These are phyloP conservation scores for Himalopsyche phryganea DNA, from an alignment of 1,140 invertebrate species.

Conservation along the genomic window DNA sequence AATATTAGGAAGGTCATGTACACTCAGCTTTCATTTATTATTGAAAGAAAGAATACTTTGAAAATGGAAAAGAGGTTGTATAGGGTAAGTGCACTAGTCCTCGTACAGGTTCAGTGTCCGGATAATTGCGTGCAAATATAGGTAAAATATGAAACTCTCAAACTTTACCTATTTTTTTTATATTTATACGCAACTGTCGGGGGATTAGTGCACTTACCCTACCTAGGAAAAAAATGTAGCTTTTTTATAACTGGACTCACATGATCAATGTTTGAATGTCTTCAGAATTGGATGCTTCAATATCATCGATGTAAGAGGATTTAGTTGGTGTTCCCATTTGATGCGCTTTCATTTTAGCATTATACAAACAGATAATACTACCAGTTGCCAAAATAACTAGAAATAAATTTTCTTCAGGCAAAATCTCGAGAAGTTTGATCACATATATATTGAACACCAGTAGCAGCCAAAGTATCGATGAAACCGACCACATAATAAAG, in stretches of 20 bases:
- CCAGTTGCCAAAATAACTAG: constrained; percentile 57
- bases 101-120: too few relatives aligned
- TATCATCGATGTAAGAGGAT: constrained; percentile 47
- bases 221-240: too few relatives aligned
- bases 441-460: constrained; percentile 63
- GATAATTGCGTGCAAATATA: too few relatives aligned
- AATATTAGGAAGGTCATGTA: too few relatives aligned
- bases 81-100: too few relatives aligned
- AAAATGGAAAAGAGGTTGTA: too few relatives aligned
- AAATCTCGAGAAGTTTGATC: constrained; percentile 62
- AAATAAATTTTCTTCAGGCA: constrained; percentile 62
- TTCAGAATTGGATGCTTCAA: constrained; percentile 44
- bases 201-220: too few relatives aligned
- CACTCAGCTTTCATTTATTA: too few relatives aligned
- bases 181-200: too few relatives aligned
- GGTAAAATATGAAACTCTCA: too few relatives aligned
- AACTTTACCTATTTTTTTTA: too few relatives aligned
- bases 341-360: constrained; percentile 49
- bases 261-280: constrained; percentile 48
- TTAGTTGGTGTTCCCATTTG: constrained; percentile 40
- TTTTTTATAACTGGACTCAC: constrained; percentile 48
- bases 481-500: constrained; percentile 65
- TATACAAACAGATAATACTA: constrained; percentile 57
- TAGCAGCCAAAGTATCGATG: constrained; percentile 60
- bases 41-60: too few relatives aligned